Evolutionary conservation across 1,140 invertebrate species (phyloP).

Genomic region (Apocrypta bakeri): DNA sequence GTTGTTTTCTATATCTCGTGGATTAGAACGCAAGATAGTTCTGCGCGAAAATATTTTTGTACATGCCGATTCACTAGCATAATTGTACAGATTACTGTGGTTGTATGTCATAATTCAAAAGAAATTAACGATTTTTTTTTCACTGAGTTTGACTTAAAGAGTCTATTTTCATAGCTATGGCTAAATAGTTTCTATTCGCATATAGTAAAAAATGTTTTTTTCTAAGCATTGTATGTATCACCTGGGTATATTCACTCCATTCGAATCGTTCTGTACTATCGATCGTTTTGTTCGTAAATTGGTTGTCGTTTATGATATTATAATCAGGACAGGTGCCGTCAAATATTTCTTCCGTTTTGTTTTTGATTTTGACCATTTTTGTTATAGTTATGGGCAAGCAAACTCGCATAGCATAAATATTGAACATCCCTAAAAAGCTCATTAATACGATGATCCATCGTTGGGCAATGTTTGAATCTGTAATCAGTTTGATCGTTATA

Average conservation of each 20-base stretch:
- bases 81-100: too few species aligned
- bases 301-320: neutral
- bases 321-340: conserved; percentile 27
- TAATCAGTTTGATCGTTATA: neutral
- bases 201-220: too few species aligned
- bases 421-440: conserved; percentile 86
- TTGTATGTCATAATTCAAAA: too few species aligned
- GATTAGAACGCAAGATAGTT: too few species aligned
- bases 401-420: conserved; percentile 16
- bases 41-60: too few species aligned
- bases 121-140: too few species aligned
- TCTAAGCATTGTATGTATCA: too few species aligned
- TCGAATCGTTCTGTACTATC: conserved; percentile 41
- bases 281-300: neutral
- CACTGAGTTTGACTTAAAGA: too few species aligned
- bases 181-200: too few species aligned
- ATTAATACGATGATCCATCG: conserved; percentile 86
- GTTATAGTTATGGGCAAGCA: conserved; percentile 31
- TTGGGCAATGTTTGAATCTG: conserved; percentile 67
- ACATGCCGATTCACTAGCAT: too few species aligned
- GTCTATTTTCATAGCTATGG: too few species aligned
- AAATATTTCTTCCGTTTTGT: conserved; percentile 35
- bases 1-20: too few species aligned
- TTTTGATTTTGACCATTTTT: conserved; percentile 2
- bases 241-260: conserved; percentile 58